phyloP scores from a whole-genome alignment of 1,140 invertebrate species.

The Colletes latitarsis region DNA sequence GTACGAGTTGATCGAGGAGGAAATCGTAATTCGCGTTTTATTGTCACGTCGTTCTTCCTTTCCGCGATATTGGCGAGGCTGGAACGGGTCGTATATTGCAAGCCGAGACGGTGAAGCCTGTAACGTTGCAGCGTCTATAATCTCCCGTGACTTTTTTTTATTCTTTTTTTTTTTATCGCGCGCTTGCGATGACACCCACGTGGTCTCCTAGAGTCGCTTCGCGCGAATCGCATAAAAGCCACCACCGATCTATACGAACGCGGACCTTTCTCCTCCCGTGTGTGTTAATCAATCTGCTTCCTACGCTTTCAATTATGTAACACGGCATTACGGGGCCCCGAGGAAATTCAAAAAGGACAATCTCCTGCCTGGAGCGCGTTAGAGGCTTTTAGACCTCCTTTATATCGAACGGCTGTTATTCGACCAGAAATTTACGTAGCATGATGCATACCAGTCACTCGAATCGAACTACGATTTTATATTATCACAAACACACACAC shows the following conservation, averaged over 20 bases:
- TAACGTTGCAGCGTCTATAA: constrained; percentile 50
- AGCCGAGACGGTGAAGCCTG: constrained; percentile 17
- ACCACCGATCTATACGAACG: constrained; percentile 79
- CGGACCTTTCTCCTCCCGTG: constrained; percentile 79
- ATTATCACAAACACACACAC: no score
- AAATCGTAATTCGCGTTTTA: constrained; percentile 37
- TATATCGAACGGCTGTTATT: background rate
- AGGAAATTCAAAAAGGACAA: constrained; percentile 55
- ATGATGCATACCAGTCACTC: no score
- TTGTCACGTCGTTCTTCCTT: constrained; percentile 19
- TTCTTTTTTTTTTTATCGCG: constrained; percentile 62
- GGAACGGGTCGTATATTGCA: constrained; percentile 32
- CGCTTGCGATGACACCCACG: constrained; percentile 66
- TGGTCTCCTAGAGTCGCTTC: constrained; percentile 46
- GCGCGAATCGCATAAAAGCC: constrained; percentile 77
- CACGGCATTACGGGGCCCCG: constrained; percentile 54
- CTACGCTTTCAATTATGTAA: constrained; percentile 81
- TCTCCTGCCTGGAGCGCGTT: constrained; percentile 8
- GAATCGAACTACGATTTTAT: no score
- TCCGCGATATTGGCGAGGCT: constrained; percentile 39
- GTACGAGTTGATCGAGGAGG: background rate
- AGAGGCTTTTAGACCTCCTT: constrained; percentile 2
- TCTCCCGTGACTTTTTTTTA: constrained; percentile 29
- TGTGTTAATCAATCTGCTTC: constrained; percentile 82
- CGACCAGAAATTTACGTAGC: background rate